phyloP scores from a whole-genome alignment of 2,888 invertebrate genomes.

The Drosophila emarginata region DNA sequence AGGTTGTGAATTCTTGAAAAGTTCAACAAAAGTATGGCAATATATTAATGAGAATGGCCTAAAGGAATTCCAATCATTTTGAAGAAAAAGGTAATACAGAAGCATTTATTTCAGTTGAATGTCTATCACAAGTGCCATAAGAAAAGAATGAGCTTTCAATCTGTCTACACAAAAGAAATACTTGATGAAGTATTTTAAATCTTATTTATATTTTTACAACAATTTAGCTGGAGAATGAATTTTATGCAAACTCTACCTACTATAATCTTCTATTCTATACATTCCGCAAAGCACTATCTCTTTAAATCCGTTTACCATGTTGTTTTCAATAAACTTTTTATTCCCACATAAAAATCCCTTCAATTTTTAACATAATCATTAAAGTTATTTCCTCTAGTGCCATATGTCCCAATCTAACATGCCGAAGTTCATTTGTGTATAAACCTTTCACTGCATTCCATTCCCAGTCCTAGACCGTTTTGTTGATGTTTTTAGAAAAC shows the following conservation, averaged over 20 bases:
- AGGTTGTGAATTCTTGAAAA: slow-evolving; percentile 8
- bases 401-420: not conserved
- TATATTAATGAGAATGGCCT: not conserved
- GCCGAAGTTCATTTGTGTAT: not conserved
- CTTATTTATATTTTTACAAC: not conserved
- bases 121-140: no score
- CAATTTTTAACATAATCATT: not conserved
- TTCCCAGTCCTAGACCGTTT: not conserved
- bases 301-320: not conserved
- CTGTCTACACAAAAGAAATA: not conserved
- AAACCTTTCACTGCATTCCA: slow-evolving; percentile 9
- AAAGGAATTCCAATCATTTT: not conserved
- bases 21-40: slow-evolving; percentile 1
- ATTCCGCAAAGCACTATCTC: not conserved
- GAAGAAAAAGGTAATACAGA: no score
- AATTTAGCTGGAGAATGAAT: no score
- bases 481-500: not conserved
- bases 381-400: slow-evolving; percentile 1
- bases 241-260: no score
- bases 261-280: no score
- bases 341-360: not conserved
- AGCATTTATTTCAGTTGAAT: no score
- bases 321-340: not conserved
- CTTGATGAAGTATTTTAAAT: not conserved
- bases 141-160: no score